A percentile compares a stretch with the other conserved stretches of the same genome.
These are phyloP conservation scores for Elanoides forficatus DNA, from an alignment of 2,113 vertebrate species.

Conservation along the genomic window DNA sequence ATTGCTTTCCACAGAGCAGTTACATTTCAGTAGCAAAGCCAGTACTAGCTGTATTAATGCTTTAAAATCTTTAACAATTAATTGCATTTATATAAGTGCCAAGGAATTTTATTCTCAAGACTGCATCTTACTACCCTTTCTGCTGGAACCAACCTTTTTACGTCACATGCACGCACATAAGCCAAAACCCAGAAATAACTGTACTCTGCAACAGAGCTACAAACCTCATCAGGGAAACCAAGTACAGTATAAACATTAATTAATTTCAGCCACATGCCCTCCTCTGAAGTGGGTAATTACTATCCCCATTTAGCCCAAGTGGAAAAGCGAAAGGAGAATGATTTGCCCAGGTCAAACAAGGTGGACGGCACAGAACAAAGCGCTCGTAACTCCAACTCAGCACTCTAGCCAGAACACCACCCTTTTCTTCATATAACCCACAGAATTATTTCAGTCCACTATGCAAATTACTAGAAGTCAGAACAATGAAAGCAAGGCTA, in stretches of 20 bases:
- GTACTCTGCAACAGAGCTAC: not conserved
- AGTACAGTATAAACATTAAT: conserved; percentile 9
- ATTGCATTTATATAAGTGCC: not conserved
- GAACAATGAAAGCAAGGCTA: not conserved
- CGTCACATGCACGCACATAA: not conserved
- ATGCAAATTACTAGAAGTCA: conserved; percentile 1
- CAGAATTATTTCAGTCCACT: not conserved
- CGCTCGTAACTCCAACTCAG: not conserved
- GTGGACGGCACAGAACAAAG: not conserved
- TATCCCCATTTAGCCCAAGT: not conserved
- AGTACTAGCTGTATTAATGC: not conserved
- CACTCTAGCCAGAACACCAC: not conserved
- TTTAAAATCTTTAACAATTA: not conserved
- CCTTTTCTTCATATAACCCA: not conserved
- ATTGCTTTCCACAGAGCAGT: not conserved
- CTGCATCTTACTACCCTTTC: not conserved
- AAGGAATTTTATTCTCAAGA: not conserved
- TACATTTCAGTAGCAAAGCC: not conserved
- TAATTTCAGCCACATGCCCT: conserved; percentile 24
- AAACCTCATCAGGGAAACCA: not conserved
- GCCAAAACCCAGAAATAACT: not conserved
- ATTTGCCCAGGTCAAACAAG: conserved; percentile 22
- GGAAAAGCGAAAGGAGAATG: not conserved
- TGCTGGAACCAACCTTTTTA: not conserved
- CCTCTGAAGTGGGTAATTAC: conserved; percentile 32